phyloP scores from a whole-genome alignment of 30 jellyfish, hydroid and myxozoan species.

The Haliclystus octoradiatus region DNA sequence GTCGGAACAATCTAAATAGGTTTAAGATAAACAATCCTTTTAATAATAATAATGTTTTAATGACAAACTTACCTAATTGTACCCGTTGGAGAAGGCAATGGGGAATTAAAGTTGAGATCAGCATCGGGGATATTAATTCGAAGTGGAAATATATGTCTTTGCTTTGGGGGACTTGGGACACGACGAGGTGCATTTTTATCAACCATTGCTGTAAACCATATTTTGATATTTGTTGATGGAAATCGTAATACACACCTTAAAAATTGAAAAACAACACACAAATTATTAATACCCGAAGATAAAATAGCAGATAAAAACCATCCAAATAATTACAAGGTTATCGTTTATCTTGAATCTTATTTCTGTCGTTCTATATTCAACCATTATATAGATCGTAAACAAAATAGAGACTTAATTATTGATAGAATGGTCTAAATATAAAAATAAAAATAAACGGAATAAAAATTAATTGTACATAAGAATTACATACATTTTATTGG shows the following conservation, averaged over 20 bases:
- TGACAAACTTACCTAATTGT: constrained; percentile 63
- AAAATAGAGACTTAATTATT: too few species aligned
- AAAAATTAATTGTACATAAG: too few species aligned
- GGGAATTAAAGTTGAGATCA: constrained; percentile 51
- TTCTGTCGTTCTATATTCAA: too few species aligned
- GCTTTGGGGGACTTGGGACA: constrained; percentile 95
- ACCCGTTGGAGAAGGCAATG: constrained; percentile 96
- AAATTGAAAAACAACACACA: neutral
- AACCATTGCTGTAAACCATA: constrained; percentile 90
- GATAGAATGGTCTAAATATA: too few species aligned
- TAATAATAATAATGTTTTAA: neutral
- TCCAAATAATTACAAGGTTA: too few species aligned
- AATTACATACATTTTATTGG: too few species aligned
- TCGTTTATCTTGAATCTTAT: too few species aligned
- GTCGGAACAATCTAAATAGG: too few species aligned
- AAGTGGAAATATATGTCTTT: constrained; percentile 45
- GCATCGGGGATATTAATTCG: constrained; percentile 85
- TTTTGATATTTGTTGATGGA: constrained; percentile 93
- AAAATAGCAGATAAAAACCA: too few species aligned
- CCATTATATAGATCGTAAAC: too few species aligned
- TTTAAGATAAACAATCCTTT: neutral
- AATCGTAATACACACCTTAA: constrained; percentile 84
- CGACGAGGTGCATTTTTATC: constrained; percentile 70
- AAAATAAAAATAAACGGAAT: too few species aligned
- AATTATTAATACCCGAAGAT: too few species aligned